Percentiles rank a stretch among this genome's conserved stretches.
Evolutionary conservation across 2,797 vertebrate genomes (phyloP).

Genomic region (Micropoecilia bifurca): DNA sequence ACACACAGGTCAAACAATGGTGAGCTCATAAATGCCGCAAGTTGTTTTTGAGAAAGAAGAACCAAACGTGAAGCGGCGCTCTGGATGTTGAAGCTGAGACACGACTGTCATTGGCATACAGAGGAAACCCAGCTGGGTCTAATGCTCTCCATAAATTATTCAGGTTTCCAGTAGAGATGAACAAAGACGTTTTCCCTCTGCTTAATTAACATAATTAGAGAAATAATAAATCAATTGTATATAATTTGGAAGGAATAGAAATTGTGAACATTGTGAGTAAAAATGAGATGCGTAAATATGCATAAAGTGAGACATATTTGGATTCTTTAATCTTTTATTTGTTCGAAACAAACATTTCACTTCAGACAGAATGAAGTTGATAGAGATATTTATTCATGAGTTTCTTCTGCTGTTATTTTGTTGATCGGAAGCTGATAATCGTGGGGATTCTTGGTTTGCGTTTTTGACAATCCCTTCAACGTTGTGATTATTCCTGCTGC

Average conservation of each 20-base stretch:
- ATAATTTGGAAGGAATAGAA: too few species aligned
- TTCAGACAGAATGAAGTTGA: background rate
- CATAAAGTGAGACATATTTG: background rate
- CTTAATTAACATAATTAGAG: too few species aligned
- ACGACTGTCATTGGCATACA: constrained; percentile 56
- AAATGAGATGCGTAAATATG: background rate
- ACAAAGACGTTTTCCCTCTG: constrained; percentile 21
- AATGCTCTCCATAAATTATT: constrained; percentile 28
- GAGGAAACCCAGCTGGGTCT: constrained; percentile 54
- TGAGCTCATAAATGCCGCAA: constrained; percentile 2
- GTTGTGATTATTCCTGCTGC: too few species aligned
- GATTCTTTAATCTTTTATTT: too few species aligned
- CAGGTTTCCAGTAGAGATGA: constrained; percentile 60
- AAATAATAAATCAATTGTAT: too few species aligned
- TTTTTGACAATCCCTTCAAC: too few species aligned
- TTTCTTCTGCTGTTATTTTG: background rate
- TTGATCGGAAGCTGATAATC: background rate
- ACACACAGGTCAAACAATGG: background rate
- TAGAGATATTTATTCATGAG: background rate
- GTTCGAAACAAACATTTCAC: too few species aligned
- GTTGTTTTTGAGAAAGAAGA: background rate
- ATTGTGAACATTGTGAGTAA: background rate
- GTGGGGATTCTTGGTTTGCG: background rate
- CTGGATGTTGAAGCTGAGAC: constrained; percentile 23
- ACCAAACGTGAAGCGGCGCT: constrained; percentile 19